Evolutionary conservation across 2,113 vertebrate genomes (phyloP).

Genomic region (Felis catus): DNA sequence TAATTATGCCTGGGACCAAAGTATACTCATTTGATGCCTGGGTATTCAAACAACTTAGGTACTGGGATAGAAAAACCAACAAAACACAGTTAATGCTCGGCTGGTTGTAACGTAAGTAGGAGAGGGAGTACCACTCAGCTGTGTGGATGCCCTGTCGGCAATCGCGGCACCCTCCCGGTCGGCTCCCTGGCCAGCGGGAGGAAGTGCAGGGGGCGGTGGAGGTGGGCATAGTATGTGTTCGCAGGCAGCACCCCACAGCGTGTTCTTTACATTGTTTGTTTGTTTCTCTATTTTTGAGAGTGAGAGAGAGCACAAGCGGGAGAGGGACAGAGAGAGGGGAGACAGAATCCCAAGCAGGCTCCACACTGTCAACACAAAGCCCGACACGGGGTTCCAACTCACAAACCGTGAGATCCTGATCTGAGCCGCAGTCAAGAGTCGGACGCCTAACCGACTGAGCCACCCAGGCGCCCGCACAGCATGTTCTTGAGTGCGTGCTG

Average conservation of each 20-base stretch:
- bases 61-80: background rate
- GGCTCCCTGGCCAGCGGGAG: background rate
- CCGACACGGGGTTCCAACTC: no score
- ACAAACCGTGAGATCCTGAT: no score
- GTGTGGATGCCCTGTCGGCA: background rate
- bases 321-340: no score
- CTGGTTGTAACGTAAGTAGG: background rate
- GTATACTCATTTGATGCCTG: background rate
- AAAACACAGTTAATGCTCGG: accelerated
- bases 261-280: background rate
- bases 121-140: background rate
- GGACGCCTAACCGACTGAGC: no score
- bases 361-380: no score
- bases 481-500: background rate
- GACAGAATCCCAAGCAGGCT: no score
- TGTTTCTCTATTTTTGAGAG: no score
- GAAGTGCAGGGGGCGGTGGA: background rate
- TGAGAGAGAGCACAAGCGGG: no score
- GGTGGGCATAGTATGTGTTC: background rate
- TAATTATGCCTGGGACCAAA: background rate
- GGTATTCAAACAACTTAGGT: background rate
- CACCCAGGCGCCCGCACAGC: no score
- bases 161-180: accelerated
- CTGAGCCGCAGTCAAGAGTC: no score
- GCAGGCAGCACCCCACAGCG: background rate